Conservation (phyloP, 1,140 invertebrate genomes). For the Drosophila parvula region DNA sequence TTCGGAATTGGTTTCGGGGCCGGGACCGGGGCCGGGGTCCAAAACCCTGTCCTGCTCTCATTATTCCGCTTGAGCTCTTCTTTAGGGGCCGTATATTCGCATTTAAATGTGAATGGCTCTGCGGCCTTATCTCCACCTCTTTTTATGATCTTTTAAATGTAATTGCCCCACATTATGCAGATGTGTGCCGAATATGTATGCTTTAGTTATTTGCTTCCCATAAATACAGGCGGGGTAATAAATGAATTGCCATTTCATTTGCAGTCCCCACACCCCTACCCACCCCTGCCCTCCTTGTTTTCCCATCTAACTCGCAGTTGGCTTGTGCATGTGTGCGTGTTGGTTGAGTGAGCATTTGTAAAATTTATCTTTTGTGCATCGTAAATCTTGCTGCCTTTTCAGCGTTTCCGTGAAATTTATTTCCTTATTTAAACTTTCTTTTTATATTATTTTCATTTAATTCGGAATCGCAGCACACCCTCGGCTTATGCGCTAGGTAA, state of each 20-base stretch:
- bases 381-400: constrained; percentile 79
- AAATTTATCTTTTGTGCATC: constrained; percentile 76
- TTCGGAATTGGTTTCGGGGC: too few relatives aligned
- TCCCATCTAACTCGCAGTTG: constrained; percentile 57
- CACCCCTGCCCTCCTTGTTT: not conserved
- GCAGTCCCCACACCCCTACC: constrained; percentile 36
- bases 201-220: constrained; percentile 72
- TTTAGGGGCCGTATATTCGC: constrained; percentile 27
- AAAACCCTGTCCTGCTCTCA: not conserved
- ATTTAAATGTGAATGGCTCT: constrained; percentile 53
- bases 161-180: constrained; percentile 76
- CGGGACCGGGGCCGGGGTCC: too few relatives aligned
- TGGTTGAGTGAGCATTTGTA: constrained; percentile 46
- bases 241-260: constrained; percentile 80
- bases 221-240: constrained; percentile 69
- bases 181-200: constrained; percentile 53
- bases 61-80: constrained; percentile 30
- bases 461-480: constrained; percentile 1
- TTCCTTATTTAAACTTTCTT: constrained; percentile 78
- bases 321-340: constrained; percentile 27
- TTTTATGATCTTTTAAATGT: constrained; percentile 76
- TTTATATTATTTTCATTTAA: constrained; percentile 25
- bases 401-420: constrained; percentile 76
- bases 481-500: constrained; percentile 37
- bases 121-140: constrained; percentile 48